These are phyloP conservation scores for Eurytoma adleriae DNA, from an alignment of 2,888 invertebrate genomes.

Conservation along the genomic window DNA sequence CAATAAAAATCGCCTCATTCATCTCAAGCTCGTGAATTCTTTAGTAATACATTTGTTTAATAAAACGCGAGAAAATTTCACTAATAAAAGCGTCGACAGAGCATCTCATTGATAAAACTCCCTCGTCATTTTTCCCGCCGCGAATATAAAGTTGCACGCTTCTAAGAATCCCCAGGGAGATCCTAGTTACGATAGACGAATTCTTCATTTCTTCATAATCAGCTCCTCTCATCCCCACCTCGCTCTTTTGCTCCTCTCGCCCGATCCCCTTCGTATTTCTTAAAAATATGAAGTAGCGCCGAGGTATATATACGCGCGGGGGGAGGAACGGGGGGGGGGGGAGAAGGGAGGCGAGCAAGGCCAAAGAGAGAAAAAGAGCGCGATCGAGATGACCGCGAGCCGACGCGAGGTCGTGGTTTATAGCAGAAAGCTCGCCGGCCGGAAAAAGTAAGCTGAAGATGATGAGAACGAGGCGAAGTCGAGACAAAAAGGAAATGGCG, in stretches of 20 bases:
- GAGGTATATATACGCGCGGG: background rate
- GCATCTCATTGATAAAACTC: too few relatives aligned
- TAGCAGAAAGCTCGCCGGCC: slow-evolving; percentile 32
- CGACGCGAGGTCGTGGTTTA: slow-evolving; percentile 37
- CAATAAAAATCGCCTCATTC: too few relatives aligned
- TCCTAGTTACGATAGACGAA: slow-evolving; percentile 11
- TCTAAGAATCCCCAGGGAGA: slow-evolving; percentile 5
- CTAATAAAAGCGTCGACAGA: too few relatives aligned
- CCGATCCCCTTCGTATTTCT: slow-evolving; percentile 19
- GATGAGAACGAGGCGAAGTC: slow-evolving; percentile 23
- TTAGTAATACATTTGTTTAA: too few relatives aligned
- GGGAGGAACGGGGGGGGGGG: background rate
- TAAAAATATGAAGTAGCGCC: slow-evolving; percentile 20
- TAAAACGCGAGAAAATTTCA: too few relatives aligned
- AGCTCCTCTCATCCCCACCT: background rate
- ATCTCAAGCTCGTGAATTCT: too few relatives aligned
- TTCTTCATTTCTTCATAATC: slow-evolving; percentile 37
- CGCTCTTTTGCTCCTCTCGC: background rate
- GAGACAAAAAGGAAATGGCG: slow-evolving; percentile 15
- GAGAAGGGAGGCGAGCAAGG: background rate
- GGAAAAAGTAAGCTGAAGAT: slow-evolving; percentile 34
- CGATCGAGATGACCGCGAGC: slow-evolving; percentile 37
- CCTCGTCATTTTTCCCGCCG: too few relatives aligned
- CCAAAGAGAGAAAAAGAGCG: slow-evolving; percentile 21
- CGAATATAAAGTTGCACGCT: background rate